Base-by-base conservation (phyloP, 2,888 invertebrate species). In the Yponomeuta cagnagella region DNA sequence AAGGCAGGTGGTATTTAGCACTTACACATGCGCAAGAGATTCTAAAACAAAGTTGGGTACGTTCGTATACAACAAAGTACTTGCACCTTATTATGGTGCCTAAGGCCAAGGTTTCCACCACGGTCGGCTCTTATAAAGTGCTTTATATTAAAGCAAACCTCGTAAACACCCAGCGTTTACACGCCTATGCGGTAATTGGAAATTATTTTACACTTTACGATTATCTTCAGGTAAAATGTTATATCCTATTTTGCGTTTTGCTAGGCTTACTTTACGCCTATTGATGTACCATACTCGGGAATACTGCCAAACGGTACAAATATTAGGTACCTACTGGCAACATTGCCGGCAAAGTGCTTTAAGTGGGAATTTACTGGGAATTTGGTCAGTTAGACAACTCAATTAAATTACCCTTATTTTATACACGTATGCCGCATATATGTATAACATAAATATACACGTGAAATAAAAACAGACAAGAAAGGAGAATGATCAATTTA, bases 131-230 rank as follows among this genome's bases (percentile, higher is more conserved):
- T 58, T 58, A 58, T 58, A 58, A 58, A 58, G 15, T 58, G 15
- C 52, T 58, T 58, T 71, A 74, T 74, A 78, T 77, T 78, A 82
- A 80, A 80, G 79, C 73, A 80, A 81, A 84, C 83, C 79, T 77
- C 80, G 77, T 83, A 77, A 81, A 81, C 82, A 81, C 75, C 77
- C 73, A 75, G 74, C 79, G 72, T 37, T 67, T 67, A 67, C 67
- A 67, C 67, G 43, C 67, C 33, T 58, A 58, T 65, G 65, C 37
- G 67, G 67, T 43, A 37, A 67, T 37, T 67, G 15, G n/a, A 67
- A 67, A 37, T 67, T 33, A 71, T 48, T 68, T 72, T 72, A 70
- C 70, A 70, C 72, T 65, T 72, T 43, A 69, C 72, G 69, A 72
- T 72, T 72, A 70, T 69, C 64, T 64, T 31, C 64, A 63, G 48